phyloP scores from a whole-genome alignment of 2,888 invertebrate species.

The Xylota segnis region DNA sequence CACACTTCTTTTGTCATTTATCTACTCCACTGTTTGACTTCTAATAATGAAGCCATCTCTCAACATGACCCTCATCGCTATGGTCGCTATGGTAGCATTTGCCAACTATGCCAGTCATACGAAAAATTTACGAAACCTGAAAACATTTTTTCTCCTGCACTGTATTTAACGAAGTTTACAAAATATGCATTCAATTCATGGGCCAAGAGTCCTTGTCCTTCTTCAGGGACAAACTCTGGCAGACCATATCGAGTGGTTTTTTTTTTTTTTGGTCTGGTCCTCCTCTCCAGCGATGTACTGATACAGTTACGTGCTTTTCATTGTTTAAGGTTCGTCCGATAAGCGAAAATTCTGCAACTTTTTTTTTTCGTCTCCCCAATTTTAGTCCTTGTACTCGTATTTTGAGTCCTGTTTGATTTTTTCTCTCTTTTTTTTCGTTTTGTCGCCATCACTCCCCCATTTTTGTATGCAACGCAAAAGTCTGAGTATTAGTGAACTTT shows the following conservation, averaged over 20 bases:
- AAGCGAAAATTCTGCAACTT: constrained; percentile 30
- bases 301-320: constrained; percentile 20
- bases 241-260: background rate
- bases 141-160: background rate
- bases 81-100: too few species aligned
- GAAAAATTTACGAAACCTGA: background rate
- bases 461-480: constrained; percentile 47
- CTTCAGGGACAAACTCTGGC: background rate
- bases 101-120: too few species aligned
- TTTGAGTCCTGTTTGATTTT: constrained; percentile 14
- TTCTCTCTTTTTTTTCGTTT: constrained; percentile 2
- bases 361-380: constrained; percentile 13
- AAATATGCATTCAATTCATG: constrained; percentile 21
- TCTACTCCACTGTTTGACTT: too few species aligned
- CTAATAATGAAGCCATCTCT: too few species aligned
- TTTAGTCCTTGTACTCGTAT: constrained; percentile 1
- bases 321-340: constrained; percentile 39
- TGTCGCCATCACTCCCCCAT: background rate
- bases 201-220: background rate
- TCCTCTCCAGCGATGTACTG: background rate
- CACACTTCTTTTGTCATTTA: too few species aligned
- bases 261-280: background rate
- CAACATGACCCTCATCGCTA: too few species aligned
- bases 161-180: background rate
- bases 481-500: constrained; percentile 27